A percentile compares a stretch with the other conserved stretches of the same genome.
Evolutionary conservation across 2,888 invertebrate species (phyloP).

Genomic region (Apamea anceps): DNA sequence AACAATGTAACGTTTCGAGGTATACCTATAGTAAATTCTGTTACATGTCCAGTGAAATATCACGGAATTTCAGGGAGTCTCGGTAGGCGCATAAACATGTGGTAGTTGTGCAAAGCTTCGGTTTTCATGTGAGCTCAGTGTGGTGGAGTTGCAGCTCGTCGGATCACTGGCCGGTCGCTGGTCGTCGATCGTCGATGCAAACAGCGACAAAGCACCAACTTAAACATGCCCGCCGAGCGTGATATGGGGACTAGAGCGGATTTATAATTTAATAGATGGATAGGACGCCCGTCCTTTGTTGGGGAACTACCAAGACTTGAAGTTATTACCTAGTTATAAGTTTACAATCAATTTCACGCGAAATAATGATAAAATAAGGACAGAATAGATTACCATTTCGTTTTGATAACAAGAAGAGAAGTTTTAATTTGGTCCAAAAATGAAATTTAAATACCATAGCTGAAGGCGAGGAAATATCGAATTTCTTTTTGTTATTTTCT

Average conservation of each 20-base stretch:
- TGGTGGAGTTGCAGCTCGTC: conserved; percentile 44
- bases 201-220: conserved; percentile 66
- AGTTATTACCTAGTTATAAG: conserved; percentile 28
- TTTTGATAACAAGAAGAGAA: conserved; percentile 17
- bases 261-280: conserved; percentile 59
- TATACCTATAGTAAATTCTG: conserved; percentile 31
- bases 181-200: conserved; percentile 54
- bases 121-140: conserved; percentile 52
- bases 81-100: conserved; percentile 28
- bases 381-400: conserved; percentile 7
- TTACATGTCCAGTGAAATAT: conserved; percentile 36
- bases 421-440: conserved; percentile 39
- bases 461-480: conserved; percentile 43
- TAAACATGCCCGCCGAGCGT: conserved; percentile 59
- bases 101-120: conserved; percentile 44
- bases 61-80: conserved; percentile 29
- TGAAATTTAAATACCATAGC: conserved; percentile 58
- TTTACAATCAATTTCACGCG: conserved; percentile 27
- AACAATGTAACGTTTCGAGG: conserved; percentile 54
- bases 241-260: conserved; percentile 50
- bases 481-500: conserved; percentile 60
- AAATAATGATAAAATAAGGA: conserved; percentile 28
- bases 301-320: conserved; percentile 23
- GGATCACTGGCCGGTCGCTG: conserved; percentile 20
- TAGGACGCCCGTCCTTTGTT: conserved; percentile 40